Conservation (phyloP, 1,140 invertebrate species). For the Microplitis mediator region DNA sequence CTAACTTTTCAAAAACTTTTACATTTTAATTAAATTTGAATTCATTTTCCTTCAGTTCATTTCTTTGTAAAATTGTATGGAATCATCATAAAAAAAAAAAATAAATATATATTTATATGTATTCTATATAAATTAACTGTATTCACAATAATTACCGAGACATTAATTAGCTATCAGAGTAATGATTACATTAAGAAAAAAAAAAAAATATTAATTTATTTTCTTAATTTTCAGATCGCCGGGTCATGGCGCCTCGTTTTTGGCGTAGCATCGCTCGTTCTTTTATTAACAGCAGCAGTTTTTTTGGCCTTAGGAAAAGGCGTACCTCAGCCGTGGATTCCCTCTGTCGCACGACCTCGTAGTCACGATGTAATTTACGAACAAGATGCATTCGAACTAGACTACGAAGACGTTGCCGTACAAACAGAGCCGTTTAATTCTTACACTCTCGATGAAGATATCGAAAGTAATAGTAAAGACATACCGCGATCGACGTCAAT, state of each 20-base stretch:
- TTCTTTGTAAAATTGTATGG: too few species aligned
- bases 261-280: slow-evolving; percentile 64
- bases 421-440: slow-evolving; percentile 56
- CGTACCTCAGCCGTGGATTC: slow-evolving; percentile 66
- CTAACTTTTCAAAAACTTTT: too few species aligned
- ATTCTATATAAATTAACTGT: too few species aligned
- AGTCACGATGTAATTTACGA: slow-evolving; percentile 61
- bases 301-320: slow-evolving; percentile 67
- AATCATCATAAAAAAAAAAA: too few species aligned
- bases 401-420: slow-evolving; percentile 59
- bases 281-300: slow-evolving; percentile 62
- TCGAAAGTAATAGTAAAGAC: slow-evolving; percentile 42
- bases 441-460: slow-evolving; percentile 40
- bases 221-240: slow-evolving; percentile 57
- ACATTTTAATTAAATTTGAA: too few species aligned
- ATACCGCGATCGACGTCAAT: slow-evolving; percentile 46
- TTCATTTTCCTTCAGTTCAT: too few species aligned
- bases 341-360: slow-evolving; percentile 53
- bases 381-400: slow-evolving; percentile 55
- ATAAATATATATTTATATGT: too few species aligned
- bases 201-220: neutral
- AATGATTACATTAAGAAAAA: neutral
- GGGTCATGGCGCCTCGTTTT: slow-evolving; percentile 67
- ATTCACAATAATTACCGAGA: too few species aligned
- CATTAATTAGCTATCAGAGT: neutral